Conservation (phyloP, 2,888 invertebrate species). For the Syritta pipiens region DNA sequence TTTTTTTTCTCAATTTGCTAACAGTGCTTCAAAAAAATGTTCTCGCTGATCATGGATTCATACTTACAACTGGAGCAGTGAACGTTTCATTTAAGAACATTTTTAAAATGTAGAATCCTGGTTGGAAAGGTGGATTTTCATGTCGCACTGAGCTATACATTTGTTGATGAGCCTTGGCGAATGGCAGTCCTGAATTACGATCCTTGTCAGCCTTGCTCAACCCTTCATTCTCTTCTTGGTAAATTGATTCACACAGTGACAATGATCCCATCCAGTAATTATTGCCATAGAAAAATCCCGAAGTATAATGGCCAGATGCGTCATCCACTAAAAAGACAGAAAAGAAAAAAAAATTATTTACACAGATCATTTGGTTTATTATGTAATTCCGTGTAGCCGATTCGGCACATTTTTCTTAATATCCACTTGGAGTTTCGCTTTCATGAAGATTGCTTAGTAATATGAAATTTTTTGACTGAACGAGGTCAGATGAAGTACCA, state of each 20-base stretch:
- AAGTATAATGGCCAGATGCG: conserved; percentile 88
- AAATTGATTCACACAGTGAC: conserved; percentile 85
- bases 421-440: conserved; percentile 9
- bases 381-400: conserved; percentile 12
- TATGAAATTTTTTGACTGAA: conserved; percentile 12
- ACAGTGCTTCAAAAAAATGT: too few relatives aligned
- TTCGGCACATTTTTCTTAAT: conserved; percentile 4
- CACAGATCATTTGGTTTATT: conserved; percentile 16
- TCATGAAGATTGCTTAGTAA: conserved; percentile 22
- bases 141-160: conserved; percentile 74
- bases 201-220: conserved; percentile 74
- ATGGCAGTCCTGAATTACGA: conserved; percentile 75
- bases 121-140: conserved; percentile 83
- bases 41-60: too few relatives aligned
- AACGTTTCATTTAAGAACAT: conserved; percentile 81
- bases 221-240: conserved; percentile 78
- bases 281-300: conserved; percentile 90
- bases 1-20: too few relatives aligned
- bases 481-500: conserved; percentile 17
- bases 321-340: conserved; percentile 82
- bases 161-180: conserved; percentile 75
- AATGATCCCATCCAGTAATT: conserved; percentile 90
- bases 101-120: conserved; percentile 84
- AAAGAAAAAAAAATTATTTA: too few relatives aligned
- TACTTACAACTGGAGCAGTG: conserved; percentile 75